Percentiles rank a stretch among this genome's conserved stretches.
These are phyloP conservation scores for Ascidia mentula DNA, from an alignment of 23 tunicate species.

Conservation along the genomic window DNA sequence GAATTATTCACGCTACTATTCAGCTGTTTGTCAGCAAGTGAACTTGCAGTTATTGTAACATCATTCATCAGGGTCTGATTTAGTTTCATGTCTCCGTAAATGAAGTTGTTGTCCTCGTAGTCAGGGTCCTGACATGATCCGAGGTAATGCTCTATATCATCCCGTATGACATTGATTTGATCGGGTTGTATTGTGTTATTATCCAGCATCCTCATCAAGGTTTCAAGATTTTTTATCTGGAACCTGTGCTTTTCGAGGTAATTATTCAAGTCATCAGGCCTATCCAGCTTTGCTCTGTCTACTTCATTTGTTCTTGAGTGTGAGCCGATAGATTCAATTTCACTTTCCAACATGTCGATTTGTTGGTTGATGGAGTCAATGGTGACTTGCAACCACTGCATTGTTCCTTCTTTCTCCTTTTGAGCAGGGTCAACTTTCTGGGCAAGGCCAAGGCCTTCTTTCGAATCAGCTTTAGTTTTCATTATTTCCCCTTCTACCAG, in stretches of 20 bases:
- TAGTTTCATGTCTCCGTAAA: slow-evolving; percentile 74
- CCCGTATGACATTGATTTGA: slow-evolving; percentile 73
- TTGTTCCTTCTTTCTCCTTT: slow-evolving; percentile 88
- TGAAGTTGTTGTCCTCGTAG: slow-evolving; percentile 73
- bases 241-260: slow-evolving; percentile 57
- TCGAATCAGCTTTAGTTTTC: slow-evolving; percentile 95
- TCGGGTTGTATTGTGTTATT: slow-evolving; percentile 74
- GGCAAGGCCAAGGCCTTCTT: slow-evolving; percentile 89
- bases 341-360: slow-evolving; percentile 63
- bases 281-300: slow-evolving; percentile 60
- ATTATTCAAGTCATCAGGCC: slow-evolving; percentile 44
- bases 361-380: slow-evolving; percentile 52
- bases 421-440: slow-evolving; percentile 93
- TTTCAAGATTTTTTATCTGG: slow-evolving; percentile 87
- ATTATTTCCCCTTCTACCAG: slow-evolving; percentile 96
- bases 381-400: too few species aligned
- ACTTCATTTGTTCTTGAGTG: slow-evolving; percentile 70
- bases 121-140: slow-evolving; percentile 88
- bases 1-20: slow-evolving; percentile 42
- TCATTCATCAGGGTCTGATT: slow-evolving; percentile 49
- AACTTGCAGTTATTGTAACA: slow-evolving; percentile 17
- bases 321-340: slow-evolving; percentile 57
- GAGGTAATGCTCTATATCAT: slow-evolving; percentile 85
- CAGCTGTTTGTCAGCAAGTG: slow-evolving; percentile 60
- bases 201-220: slow-evolving; percentile 87